Conservation (phyloP, 2,888 invertebrate genomes). For the Thereva nobilitata region DNA sequence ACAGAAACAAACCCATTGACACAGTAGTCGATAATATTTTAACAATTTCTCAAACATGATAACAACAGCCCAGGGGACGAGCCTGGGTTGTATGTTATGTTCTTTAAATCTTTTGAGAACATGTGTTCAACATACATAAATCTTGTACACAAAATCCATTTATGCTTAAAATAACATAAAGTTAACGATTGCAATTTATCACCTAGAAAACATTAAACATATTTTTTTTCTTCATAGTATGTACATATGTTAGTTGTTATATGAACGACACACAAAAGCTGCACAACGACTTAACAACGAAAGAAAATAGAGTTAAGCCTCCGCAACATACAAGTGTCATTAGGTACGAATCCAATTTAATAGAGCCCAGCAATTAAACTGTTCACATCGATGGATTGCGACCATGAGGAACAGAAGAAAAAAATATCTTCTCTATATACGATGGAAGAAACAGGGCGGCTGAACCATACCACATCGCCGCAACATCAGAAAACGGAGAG, state of each 20-base stretch:
- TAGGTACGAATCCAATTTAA: constrained; percentile 22
- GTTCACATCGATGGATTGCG: not conserved
- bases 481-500: no score
- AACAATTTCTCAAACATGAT: no score
- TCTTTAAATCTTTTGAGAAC: not conserved
- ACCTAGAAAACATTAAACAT: not conserved
- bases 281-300: not conserved
- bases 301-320: not conserved
- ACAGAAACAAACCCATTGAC: no score
- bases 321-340: constrained; percentile 7
- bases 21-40: no score
- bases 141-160: constrained; percentile 1
- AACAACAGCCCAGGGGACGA: no score
- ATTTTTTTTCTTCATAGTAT: no score
- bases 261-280: constrained; percentile 3
- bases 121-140: constrained; percentile 26
- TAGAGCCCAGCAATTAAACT: constrained; percentile 9
- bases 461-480: no score
- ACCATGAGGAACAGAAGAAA: not conserved
- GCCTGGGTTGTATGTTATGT: no score
- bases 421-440: not conserved
- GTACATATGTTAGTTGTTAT: no score
- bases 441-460: no score
- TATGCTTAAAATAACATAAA: constrained; percentile 26
- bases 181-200: constrained; percentile 29